Base-by-base conservation (phyloP, 2,888 invertebrate genomes). In the Chymomyza caudatula region DNA sequence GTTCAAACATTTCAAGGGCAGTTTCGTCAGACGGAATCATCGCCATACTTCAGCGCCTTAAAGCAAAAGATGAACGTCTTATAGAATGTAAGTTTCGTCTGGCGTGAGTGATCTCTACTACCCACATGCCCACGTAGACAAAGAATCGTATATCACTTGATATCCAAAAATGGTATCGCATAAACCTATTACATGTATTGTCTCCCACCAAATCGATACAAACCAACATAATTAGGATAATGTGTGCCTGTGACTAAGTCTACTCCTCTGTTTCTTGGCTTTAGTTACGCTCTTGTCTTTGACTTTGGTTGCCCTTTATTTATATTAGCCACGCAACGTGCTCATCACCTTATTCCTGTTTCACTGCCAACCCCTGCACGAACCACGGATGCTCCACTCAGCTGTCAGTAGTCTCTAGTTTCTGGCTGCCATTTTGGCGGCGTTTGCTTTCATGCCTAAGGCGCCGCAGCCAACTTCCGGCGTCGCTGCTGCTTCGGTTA, bases 141-240 rank as follows among this genome's bases (percentile, higher is more conserved):
- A n/a, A n/a, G 11, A 2, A 2, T 37, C 29, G 2, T 11, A 11
- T 0, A 11, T 37, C 11, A 11, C 11, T 37, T 8, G 8, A 37
- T 11, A 37, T 37, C 29, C 11, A 37, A 37, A 11, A 37, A 11
- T n/a, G n/a, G 1, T 37, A 4, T 37, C 29, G 25, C 25, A 25
- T 25, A 25, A 25, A 37, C 29, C 29, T 1, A 8, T 0, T 37
- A 37, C 11, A 19, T n/a, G 17, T 47, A 6, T 47, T 47, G 47
- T 4, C 6, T 17, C 2, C 2, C 47, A 6, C 19, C 47, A 47
- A 47, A 47, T 47, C 47, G 19, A 47, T 47, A 17, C 17, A 3
- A 20, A 23, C 29, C 53, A 37, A 60, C 53, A 53, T 64, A 64
- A 64, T 64, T 64, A 64, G 54, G 59, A 64, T 64, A 64, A 64